Evolutionary conservation across 2,888 invertebrate species (phyloP), one percentile per base, ranked within the genome.

Genomic region (Mesorhabditis sp.): DNA sequence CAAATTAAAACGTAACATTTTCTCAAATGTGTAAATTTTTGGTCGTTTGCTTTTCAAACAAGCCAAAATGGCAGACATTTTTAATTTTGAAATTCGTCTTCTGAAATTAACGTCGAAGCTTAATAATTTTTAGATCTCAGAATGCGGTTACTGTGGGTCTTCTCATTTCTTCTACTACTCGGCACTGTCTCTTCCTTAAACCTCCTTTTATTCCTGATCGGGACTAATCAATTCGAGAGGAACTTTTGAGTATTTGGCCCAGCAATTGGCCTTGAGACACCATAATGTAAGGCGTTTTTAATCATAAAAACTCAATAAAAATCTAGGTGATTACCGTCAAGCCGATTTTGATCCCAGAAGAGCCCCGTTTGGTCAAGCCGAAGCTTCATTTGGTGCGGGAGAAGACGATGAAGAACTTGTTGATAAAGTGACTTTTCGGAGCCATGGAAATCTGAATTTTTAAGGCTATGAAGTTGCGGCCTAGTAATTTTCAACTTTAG

Each of bases 271-370:
- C 4, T 72, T 82, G 10, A 72, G 84, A 66, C 66, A 72, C 62
- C 72, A 72, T 65, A 62, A 67, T 64, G 69, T 67, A 13, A 43
- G 13, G 4, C 13, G 28, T 15, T n/a, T 62, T 50, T 50, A 50
- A n/a, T 10, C 7, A 13, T n/a, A 50, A 50, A 50, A 50, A 13
- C 58, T 50, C 7, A 50, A n/a, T 50, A 50, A 50, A 50, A 10
- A 50, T 10, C 58, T 50, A 78, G 66, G 78, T 80, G 45, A 77
- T 81, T 67, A 81, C 83, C 6, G 80, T 85, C 61, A 84, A 83
- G 72, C 82, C 83, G 2, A 73, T 85, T 45, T 71, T 85, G n/a
- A 83, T 85, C 50, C 85, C 85, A n/a, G 85, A 85, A 72, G 82
- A 83, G 67, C 85, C 84, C 4, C 70, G 82, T 65, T 74, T 85